Conservation (phyloP, 2,888 invertebrate species). For the Trissolcus brochymenae region DNA sequence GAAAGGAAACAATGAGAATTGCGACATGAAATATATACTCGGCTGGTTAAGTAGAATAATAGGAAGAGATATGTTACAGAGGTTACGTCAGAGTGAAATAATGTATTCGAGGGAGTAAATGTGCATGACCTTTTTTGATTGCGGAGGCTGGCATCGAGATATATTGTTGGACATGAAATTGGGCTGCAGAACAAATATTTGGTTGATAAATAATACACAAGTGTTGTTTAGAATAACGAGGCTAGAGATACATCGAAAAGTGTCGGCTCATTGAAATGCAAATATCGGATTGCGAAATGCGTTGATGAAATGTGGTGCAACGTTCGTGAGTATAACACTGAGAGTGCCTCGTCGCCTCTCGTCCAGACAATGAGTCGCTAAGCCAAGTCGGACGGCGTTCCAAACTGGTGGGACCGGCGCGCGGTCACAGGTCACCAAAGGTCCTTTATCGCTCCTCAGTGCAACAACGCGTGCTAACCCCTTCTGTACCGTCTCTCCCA, state of each 20-base stretch:
- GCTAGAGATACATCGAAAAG: slow-evolving; percentile 20
- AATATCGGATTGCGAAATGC: slow-evolving; percentile 37
- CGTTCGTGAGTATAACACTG: slow-evolving; percentile 25
- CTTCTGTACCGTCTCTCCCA: slow-evolving; percentile 18
- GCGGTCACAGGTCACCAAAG: slow-evolving; percentile 44
- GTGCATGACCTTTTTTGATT: background rate
- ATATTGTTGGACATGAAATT: slow-evolving; percentile 10
- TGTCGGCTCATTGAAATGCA: slow-evolving; percentile 43
- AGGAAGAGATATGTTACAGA: no score
- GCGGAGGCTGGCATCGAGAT: slow-evolving; percentile 3
- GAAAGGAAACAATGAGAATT: no score
- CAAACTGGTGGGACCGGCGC: slow-evolving; percentile 29
- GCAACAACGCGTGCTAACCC: slow-evolving; percentile 23
- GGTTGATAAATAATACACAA: slow-evolving; percentile 31
- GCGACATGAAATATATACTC: no score
- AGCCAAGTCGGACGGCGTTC: slow-evolving; percentile 9
- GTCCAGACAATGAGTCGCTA: slow-evolving; percentile 38
- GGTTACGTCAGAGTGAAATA: no score
- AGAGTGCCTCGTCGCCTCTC: slow-evolving; percentile 31
- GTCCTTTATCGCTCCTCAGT: slow-evolving; percentile 30
- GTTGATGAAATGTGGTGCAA: slow-evolving; percentile 20
- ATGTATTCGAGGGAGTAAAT: background rate
- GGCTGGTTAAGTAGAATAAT: no score
- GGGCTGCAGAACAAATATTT: slow-evolving; percentile 25
- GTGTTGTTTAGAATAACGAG: slow-evolving; percentile 30